Percentiles rank a stretch among this genome's conserved stretches.
phyloP scores from a whole-genome alignment of 1,140 invertebrate species.

The Drosophila virilis region DNA sequence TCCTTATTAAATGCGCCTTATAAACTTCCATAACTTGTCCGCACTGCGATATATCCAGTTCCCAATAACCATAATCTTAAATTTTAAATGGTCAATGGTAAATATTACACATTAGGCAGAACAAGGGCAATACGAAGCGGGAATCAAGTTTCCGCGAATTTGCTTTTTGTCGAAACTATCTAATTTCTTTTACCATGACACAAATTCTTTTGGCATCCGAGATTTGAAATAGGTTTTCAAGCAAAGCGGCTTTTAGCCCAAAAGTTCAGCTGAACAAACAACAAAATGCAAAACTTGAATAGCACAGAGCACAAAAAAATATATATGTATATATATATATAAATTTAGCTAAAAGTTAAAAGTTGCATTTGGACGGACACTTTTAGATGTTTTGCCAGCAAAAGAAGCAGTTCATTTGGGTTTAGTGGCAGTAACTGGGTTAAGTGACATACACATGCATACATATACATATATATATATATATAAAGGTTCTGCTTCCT shows the following conservation, averaged over 20 bases:
- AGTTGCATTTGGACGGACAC: slow-evolving; percentile 11
- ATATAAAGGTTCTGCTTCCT: background rate
- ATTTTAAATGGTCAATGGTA: no score
- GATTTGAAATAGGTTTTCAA: background rate
- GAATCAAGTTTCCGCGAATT: background rate
- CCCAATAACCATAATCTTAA: no score
- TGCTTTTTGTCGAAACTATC: background rate
- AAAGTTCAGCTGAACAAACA: slow-evolving; percentile 60
- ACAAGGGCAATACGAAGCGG: background rate
- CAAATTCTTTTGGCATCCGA: background rate
- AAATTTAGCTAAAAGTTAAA: slow-evolving; percentile 28
- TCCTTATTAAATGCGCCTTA: no score
- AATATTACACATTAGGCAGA: no score
- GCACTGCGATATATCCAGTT: no score
- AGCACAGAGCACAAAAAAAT: slow-evolving; percentile 23
- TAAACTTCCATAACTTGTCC: no score
- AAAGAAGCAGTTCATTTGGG: slow-evolving; percentile 44
- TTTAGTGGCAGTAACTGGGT: slow-evolving; percentile 56
- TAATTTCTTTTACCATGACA: background rate
- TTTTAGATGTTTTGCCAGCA: slow-evolving; percentile 14
- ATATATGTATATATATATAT: slow-evolving; percentile 4
- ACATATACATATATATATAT: background rate
- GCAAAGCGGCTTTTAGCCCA: slow-evolving; percentile 3
- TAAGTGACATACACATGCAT: slow-evolving; percentile 39
- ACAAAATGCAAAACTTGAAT: slow-evolving; percentile 47